Conservation (phyloP, 2,797 vertebrate species). For the Chaetodon trifasciatus region DNA sequence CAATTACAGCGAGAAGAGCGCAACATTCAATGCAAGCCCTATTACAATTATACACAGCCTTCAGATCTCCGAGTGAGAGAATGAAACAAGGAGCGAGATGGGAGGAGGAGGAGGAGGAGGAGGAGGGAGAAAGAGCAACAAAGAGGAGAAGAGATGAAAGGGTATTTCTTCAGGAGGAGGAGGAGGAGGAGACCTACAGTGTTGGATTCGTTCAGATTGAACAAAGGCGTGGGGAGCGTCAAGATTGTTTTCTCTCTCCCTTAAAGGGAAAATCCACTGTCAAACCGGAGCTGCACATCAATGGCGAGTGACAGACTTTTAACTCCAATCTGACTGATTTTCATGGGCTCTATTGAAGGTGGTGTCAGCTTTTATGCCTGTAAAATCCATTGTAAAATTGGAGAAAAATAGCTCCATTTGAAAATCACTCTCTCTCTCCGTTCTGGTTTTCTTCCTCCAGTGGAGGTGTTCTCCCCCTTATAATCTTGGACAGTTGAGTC, state of each 20-base stretch:
- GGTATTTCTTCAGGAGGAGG: constrained; percentile 73
- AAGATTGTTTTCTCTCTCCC: constrained; percentile 69
- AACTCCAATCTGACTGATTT: constrained; percentile 66
- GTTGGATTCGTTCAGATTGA: constrained; percentile 71
- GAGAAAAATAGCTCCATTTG: constrained; percentile 45
- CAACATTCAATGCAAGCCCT: constrained; percentile 59
- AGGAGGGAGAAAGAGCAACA: constrained; percentile 72
- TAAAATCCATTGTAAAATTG: constrained; percentile 46
- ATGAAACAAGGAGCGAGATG: constrained; percentile 62
- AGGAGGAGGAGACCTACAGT: constrained; percentile 69
- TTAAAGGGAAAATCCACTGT: constrained; percentile 69
- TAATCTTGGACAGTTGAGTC: constrained; percentile 50
- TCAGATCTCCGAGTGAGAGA: constrained; percentile 68
- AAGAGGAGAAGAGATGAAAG: constrained; percentile 79
- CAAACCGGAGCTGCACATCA: constrained; percentile 63
- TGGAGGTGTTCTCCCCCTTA: not conserved
- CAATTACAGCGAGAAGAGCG: constrained; percentile 75
- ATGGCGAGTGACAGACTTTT: constrained; percentile 64
- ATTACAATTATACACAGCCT: constrained; percentile 72
- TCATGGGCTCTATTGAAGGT: constrained; percentile 50
- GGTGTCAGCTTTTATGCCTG: constrained; percentile 49
- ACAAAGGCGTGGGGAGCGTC: constrained; percentile 72
- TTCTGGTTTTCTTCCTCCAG: constrained; percentile 21
- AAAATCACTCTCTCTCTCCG: constrained; percentile 17
- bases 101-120: constrained; percentile 58